Percentiles rank a stretch among this genome's conserved stretches.
These are phyloP conservation scores for Holocentrus rufus DNA, from an alignment of 2,797 vertebrate species.

Conservation along the genomic window DNA sequence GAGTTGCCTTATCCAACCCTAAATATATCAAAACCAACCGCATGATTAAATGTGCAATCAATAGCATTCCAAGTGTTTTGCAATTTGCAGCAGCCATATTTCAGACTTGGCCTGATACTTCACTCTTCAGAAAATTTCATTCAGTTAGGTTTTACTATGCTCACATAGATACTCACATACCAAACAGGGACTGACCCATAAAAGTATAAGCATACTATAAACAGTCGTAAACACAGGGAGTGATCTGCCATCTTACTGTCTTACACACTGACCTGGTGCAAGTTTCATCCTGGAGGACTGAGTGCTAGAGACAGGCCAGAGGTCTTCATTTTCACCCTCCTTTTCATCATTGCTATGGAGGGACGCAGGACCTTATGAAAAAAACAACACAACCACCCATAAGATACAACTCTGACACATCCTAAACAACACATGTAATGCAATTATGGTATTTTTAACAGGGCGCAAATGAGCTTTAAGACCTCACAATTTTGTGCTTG, in stretches of 20 bases:
- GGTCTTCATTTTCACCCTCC: conserved; percentile 25
- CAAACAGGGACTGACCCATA: background rate
- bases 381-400: conserved; percentile 18
- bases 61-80: background rate
- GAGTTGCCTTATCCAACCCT: background rate
- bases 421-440: background rate
- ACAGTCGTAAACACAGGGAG: background rate
- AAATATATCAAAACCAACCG: background rate
- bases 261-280: conserved; percentile 50
- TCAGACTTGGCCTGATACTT: background rate
- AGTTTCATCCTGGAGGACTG: conserved; percentile 27
- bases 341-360: conserved; percentile 23
- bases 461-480: background rate
- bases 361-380: conserved; percentile 33
- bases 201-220: no score
- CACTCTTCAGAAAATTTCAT: background rate
- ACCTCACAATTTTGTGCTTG: background rate
- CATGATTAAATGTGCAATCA: background rate
- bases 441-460: background rate
- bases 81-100: conserved; percentile 1
- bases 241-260: no score
- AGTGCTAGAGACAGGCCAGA: conserved; percentile 7
- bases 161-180: background rate
- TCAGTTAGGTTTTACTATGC: background rate
- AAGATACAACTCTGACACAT: background rate